A percentile compares a stretch with the other conserved stretches of the same genome.
Evolutionary conservation across 2,113 vertebrate species (phyloP).

Genomic region (Micronisus gabar): DNA sequence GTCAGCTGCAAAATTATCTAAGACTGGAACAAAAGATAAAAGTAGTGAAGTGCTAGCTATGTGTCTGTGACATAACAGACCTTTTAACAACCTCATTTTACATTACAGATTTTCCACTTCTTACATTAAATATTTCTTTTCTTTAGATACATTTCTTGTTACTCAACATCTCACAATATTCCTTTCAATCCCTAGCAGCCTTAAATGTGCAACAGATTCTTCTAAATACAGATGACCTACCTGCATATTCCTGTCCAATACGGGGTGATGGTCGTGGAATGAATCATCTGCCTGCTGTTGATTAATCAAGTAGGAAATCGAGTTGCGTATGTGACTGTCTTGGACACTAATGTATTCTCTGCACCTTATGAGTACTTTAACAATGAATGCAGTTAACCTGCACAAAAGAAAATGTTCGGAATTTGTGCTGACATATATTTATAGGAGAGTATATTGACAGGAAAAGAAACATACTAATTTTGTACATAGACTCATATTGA

Average conservation of each 20-base stretch:
- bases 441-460: neutral
- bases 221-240: slow-evolving; percentile 2
- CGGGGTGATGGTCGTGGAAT: slow-evolving; percentile 70
- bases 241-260: slow-evolving; percentile 71
- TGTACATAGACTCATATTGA: neutral
- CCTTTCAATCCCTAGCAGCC: neutral
- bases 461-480: neutral
- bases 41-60: neutral
- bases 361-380: slow-evolving; percentile 78
- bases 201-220: neutral
- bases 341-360: neutral
- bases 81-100: neutral
- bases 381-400: slow-evolving; percentile 80
- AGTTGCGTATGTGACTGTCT: slow-evolving; percentile 31
- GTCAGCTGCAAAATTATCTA: neutral
- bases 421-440: neutral
- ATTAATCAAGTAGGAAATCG: slow-evolving; percentile 67
- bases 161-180: neutral
- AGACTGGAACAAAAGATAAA: neutral
- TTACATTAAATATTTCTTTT: neutral
- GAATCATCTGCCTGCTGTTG: slow-evolving; percentile 60
- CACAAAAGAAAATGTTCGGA: neutral
- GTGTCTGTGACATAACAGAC: neutral
- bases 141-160: neutral
- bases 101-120: neutral